Percentiles rank a stretch among this genome's conserved stretches.
Conservation (phyloP, 2,888 invertebrate species). For the Diloba caeruleocephala region DNA sequence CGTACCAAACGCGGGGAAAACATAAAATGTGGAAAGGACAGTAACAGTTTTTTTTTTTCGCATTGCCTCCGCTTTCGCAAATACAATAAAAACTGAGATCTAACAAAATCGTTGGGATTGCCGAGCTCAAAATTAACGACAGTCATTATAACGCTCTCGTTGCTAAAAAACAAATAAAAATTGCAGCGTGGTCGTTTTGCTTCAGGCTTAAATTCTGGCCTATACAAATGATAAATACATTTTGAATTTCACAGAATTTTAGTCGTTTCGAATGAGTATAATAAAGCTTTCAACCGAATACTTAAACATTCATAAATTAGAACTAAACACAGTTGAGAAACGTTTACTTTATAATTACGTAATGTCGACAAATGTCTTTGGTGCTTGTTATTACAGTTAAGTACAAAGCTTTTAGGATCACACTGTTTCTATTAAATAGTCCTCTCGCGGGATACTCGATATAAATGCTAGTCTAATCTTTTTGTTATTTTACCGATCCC, state of each 20-base stretch:
- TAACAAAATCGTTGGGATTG: constrained; percentile 63
- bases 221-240: constrained; percentile 45
- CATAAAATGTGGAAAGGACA: constrained; percentile 34
- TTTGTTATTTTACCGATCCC: constrained; percentile 31
- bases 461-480: constrained; percentile 43
- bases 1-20: constrained; percentile 12
- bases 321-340: constrained; percentile 41
- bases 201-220: constrained; percentile 45
- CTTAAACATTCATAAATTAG: constrained; percentile 49
- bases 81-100: constrained; percentile 64
- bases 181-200: constrained; percentile 59
- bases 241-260: constrained; percentile 32
- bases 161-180: constrained; percentile 65
- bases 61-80: constrained; percentile 52
- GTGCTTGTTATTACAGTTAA: constrained; percentile 42
- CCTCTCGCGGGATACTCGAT: constrained; percentile 28
- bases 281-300: constrained; percentile 35
- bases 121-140: constrained; percentile 68
- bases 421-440: constrained; percentile 29
- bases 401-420: constrained; percentile 48
- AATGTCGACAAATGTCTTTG: constrained; percentile 39
- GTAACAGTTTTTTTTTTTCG: constrained; percentile 51
- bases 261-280: constrained; percentile 33
- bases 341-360: constrained; percentile 47
- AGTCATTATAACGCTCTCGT: constrained; percentile 65